Conservation (phyloP, 2,797 vertebrate genomes). For the Lithobates pipiens region DNA sequence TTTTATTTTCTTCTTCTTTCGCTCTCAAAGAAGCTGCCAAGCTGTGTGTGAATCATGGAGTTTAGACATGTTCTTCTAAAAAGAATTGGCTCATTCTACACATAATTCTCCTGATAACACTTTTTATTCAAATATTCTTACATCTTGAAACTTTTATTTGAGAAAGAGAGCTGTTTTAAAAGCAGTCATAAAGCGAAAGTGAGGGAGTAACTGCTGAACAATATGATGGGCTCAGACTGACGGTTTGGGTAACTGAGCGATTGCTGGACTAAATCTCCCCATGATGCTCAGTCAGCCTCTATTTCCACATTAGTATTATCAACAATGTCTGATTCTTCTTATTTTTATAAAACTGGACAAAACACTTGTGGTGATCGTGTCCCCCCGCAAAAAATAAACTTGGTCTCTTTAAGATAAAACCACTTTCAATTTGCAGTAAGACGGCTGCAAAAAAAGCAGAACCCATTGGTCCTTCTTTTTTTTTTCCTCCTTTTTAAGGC, state of each 20-base stretch:
- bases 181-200: slow-evolving; percentile 12
- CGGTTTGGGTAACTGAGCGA: background rate
- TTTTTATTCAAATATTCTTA: slow-evolving; percentile 31
- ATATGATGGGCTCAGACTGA: background rate
- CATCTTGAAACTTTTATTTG: slow-evolving; percentile 48
- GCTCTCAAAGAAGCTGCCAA: slow-evolving; percentile 20
- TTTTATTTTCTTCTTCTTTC: slow-evolving; percentile 12
- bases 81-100: slow-evolving; percentile 45
- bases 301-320: no score
- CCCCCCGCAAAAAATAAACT: no score
- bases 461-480: no score
- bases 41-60: slow-evolving; percentile 27
- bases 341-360: no score
- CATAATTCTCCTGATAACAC: slow-evolving; percentile 46
- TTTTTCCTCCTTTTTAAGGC: no score
- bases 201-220: background rate
- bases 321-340: no score
- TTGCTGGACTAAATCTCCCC: background rate
- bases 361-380: no score
- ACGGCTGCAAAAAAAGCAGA: no score
- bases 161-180: slow-evolving; percentile 13
- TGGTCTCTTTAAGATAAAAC: no score
- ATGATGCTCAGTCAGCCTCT: background rate
- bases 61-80: slow-evolving; percentile 43
- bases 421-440: no score